Evolutionary conservation across 2,797 vertebrate genomes (phyloP), one percentile per base, ranked within the genome.

Genomic region (Bryconaethiops microstoma): DNA sequence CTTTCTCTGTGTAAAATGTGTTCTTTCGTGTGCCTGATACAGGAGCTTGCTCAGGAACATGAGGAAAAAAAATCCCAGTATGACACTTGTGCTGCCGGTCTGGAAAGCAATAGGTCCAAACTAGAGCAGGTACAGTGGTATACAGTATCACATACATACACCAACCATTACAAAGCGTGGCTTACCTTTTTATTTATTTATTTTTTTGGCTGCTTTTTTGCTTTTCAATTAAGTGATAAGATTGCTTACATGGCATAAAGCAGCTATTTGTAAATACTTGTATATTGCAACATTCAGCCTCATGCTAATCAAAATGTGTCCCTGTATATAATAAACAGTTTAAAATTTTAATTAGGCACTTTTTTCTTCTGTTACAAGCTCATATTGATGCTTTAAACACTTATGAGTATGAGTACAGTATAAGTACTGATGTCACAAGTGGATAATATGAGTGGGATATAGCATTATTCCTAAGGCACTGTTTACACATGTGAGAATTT

Each of bases 31-130:
- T 74, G 68, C 72, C 42, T 73, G 17, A 77, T 71, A 89, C 89
- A 99, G 98, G 97, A 97, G 82, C 90, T 99, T 70, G 96, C 89
- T 86, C 96, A 96, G 84, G 96, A 97, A 81, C 92, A 95, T 50
- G 96, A 97, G 7, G 96, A 96, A 69, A 99, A 96, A 91, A 99
- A 98, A 89, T 86, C 90, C 5, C 96, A 95, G 19, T 99, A 99
- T 3, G 96, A 99, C 88, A 97, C 96, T 76, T 98, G 97, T 75
- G 95, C 96, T 0, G 97, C 96, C 0, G 97, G 98, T 77, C 85
- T 99, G 81, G 98, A 99, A 90, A 99, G 97, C 91, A 97, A 96
- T 83, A 91, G 96, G 76, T 97, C 97, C 0, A 93, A 95, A 42
- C 86, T 98, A 87, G 97, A 99, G 81, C 97, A 99, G 96, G 98